phyloP scores from a whole-genome alignment of 2,888 invertebrate species.

The Nematopogon swammerdamellus region DNA sequence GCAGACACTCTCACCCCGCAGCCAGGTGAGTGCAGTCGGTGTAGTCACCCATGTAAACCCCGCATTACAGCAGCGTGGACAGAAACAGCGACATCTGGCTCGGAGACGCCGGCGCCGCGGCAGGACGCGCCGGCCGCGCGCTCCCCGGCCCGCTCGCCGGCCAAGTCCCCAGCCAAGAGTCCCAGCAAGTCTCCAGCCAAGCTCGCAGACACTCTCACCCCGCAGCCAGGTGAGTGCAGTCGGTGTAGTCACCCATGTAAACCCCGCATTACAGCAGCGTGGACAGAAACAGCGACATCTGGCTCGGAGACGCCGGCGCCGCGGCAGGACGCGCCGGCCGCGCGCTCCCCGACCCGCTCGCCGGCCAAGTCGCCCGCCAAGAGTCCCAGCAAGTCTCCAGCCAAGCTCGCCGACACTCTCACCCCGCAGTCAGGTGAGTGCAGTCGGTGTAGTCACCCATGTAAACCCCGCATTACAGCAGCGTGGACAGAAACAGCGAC shows the following conservation, averaged over 20 bases:
- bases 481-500: constrained; percentile 40
- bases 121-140: constrained; percentile 7
- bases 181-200: too few relatives aligned
- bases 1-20: too few relatives aligned
- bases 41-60: too few relatives aligned
- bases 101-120: constrained; percentile 26
- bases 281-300: constrained; percentile 41
- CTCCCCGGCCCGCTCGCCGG: constrained; percentile 18
- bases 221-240: too few relatives aligned
- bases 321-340: constrained; percentile 16
- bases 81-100: constrained; percentile 42
- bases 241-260: too few relatives aligned
- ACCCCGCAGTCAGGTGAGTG: too few relatives aligned
- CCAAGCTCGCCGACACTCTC: too few relatives aligned
- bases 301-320: constrained; percentile 33
- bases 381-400: constrained; percentile 6
- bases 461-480: too few relatives aligned
- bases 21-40: too few relatives aligned
- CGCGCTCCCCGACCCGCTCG: constrained; percentile 30
- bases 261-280: constrained; percentile 3
- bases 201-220: too few relatives aligned
- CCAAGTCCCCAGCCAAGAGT: constrained; percentile 34
- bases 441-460: too few relatives aligned
- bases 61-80: constrained; percentile 4
- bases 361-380: constrained; percentile 27